Conservation (phyloP, 1,140 invertebrate genomes). For the Drosophila virilis region DNA sequence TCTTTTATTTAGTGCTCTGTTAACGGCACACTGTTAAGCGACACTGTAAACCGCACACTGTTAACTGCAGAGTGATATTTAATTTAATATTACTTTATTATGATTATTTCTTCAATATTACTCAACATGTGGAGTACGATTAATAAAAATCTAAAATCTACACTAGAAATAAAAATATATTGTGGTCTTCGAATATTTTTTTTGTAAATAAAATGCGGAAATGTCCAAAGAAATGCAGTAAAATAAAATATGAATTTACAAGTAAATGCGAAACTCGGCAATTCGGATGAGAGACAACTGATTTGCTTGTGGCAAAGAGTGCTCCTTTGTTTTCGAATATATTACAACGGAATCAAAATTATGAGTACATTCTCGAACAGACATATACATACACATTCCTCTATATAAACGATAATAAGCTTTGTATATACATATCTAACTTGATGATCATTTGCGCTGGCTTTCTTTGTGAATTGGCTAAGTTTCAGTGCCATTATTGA, state of each 20-base stretch:
- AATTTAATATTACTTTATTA: neutral
- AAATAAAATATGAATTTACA: no score
- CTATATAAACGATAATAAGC: neutral
- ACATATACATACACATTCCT: no score
- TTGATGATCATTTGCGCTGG: constrained; percentile 15
- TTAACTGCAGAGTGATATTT: neutral
- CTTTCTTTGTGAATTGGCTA: constrained; percentile 28
- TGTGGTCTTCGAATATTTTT: no score
- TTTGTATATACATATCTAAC: neutral
- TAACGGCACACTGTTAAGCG: neutral
- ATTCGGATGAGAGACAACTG: no score
- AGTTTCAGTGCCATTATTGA: constrained; percentile 21
- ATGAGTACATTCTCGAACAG: neutral
- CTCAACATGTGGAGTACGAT: no score
- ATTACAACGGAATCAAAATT: constrained; percentile 1
- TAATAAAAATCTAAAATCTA: no score
- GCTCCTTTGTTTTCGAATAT: neutral
- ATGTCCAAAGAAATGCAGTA: no score
- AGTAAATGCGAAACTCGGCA: no score
- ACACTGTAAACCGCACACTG: neutral
- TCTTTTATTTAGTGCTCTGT: neutral
- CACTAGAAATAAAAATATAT: no score
- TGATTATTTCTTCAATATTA: neutral
- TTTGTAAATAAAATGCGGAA: no score
- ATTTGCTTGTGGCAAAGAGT: no score